Evolutionary conservation across 2,797 vertebrate species (phyloP), one percentile per base, ranked within the genome.

Genomic region (Anguilla megastoma): DNA sequence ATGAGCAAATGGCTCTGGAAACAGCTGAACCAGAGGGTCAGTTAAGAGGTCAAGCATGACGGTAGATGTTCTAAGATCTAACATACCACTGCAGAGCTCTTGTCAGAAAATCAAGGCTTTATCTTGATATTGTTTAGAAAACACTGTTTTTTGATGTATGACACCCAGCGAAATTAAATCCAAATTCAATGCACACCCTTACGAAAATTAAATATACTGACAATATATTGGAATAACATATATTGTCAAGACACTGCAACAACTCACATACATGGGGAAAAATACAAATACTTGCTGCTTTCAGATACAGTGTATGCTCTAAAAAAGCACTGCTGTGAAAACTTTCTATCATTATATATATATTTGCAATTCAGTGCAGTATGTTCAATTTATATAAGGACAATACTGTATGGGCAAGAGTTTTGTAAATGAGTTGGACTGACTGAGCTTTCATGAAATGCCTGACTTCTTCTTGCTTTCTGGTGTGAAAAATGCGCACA

Each of bases 401-500:
- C 52, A 54, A 54, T 54, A 54, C 52, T 54, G 12, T 54, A 54
- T 12, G 52, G 16, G 16, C 66, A 2, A 1, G 8, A 74, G 69
- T 41, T 21, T 36, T 76, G 30, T 3, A 87, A 48, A 63, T 60
- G 76, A 45, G 36, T 41, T 60, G 63, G 30, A 87, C 76, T 87
- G 12, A 63, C 24, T 27, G 45, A 52, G 41, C 33, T 82, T 48
- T 21, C 54, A 16, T 58, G 48, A n/a, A 79, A 86, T 50, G 36
- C 84, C 7, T 79, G 58, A 58, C 71, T 45, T 45, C 36, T 21
- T 36, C 74, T 45, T 48, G 3, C n/a, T 52, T 82, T 41, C 50
- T 12, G 50, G 60, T 52, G 86, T 66, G 86, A 66, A 50, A 60
- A 85, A 14, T 41, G 30, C 85, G 83, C 83, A 87, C 86, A 85